These are phyloP conservation scores for Penelope pileata DNA, from an alignment of 2,113 vertebrate species.

Conservation along the genomic window DNA sequence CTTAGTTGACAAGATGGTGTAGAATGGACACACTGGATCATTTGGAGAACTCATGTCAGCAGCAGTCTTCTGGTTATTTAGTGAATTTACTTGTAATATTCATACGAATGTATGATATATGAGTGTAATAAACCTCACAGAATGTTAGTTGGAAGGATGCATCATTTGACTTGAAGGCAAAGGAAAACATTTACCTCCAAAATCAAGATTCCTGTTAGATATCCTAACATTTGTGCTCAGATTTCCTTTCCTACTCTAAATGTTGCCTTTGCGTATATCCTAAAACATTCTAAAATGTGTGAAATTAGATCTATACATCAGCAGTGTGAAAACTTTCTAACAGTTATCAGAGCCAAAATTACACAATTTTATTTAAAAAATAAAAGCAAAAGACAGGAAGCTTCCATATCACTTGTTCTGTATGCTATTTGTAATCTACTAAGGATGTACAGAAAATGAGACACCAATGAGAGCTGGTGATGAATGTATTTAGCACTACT, in stretches of 20 bases:
- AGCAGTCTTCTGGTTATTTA: background rate
- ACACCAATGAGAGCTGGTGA: conserved; percentile 57
- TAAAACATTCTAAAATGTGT: background rate
- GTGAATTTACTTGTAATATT: background rate
- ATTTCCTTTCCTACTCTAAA: background rate
- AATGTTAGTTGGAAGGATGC: background rate
- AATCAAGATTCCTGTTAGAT: background rate
- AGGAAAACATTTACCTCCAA: background rate
- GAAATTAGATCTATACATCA: background rate
- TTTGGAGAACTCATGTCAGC: background rate
- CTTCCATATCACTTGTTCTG: conserved; percentile 30
- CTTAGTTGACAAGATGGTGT: background rate
- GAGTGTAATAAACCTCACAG: background rate
- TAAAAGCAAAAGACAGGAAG: background rate
- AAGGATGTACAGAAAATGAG: conserved; percentile 59
- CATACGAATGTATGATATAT: background rate
- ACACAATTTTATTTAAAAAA: background rate
- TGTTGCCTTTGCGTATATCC: rapidly evolving
- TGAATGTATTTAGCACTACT: conserved; percentile 63
- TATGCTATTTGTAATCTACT: conserved; percentile 60
- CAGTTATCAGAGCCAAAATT: background rate
- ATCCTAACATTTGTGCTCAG: background rate
- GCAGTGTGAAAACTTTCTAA: background rate
- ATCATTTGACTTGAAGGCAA: background rate
- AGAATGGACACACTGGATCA: background rate